Conservation (phyloP, 92 coral and sea anemone species). For the Plumapathes pennacea region DNA sequence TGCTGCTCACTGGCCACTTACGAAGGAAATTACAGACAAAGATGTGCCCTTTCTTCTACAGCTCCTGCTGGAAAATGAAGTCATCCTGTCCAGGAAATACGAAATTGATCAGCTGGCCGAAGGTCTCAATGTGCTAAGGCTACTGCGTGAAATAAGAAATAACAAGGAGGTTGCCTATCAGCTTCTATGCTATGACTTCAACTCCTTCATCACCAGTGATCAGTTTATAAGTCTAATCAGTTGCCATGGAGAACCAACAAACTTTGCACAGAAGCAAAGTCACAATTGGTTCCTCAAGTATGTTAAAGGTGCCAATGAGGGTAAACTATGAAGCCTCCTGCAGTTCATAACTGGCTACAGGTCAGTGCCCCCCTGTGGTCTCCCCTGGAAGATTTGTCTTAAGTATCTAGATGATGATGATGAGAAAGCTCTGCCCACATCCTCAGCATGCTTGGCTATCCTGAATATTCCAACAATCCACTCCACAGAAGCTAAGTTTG, state of each 20-base stretch:
- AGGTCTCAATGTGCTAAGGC: slow-evolving; percentile 37
- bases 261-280: slow-evolving; percentile 36
- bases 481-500: slow-evolving; percentile 41
- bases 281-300: slow-evolving; percentile 41
- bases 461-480: slow-evolving; percentile 48
- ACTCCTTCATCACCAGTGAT: slow-evolving; percentile 8
- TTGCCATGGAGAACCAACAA: slow-evolving; percentile 16
- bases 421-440: slow-evolving; percentile 44
- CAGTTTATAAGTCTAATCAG: slow-evolving; percentile 23
- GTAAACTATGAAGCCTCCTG: slow-evolving; percentile 28
- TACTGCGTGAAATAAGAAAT: slow-evolving; percentile 27
- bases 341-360: slow-evolving; percentile 30
- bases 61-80: slow-evolving; percentile 52
- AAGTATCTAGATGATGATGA: slow-evolving; percentile 43
- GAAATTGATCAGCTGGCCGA: slow-evolving; percentile 54
- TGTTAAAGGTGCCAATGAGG: slow-evolving; percentile 16
- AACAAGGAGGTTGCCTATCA: slow-evolving; percentile 33
- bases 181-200: slow-evolving; percentile 27
- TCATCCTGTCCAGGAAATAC: slow-evolving; percentile 37
- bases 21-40: slow-evolving; percentile 31
- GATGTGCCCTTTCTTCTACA: slow-evolving; percentile 32
- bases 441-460: slow-evolving; percentile 38
- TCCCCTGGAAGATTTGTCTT: slow-evolving; percentile 26
- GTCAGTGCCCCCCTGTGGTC: slow-evolving; percentile 23
- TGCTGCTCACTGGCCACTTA: slow-evolving; percentile 46